These are phyloP conservation scores for Plebejus melissa DNA, from an alignment of 2,888 invertebrate species.

Conservation along the genomic window DNA sequence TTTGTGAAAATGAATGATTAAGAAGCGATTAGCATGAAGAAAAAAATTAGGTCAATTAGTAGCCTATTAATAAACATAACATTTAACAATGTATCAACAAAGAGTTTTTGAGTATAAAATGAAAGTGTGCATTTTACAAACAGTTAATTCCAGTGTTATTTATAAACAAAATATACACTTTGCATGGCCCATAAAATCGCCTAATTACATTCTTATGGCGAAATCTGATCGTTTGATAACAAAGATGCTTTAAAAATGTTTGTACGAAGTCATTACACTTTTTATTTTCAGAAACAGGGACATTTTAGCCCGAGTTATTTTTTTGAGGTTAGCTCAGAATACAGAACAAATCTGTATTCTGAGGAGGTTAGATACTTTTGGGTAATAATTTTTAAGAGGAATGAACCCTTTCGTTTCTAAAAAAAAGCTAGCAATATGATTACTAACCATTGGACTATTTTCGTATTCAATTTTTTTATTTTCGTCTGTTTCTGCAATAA, in stretches of 20 bases:
- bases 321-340: background rate
- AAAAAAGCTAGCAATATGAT: background rate
- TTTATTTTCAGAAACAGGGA: slow-evolving; percentile 3
- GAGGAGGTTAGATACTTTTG: background rate
- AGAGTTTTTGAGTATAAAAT: background rate
- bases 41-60: no score
- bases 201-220: slow-evolving; percentile 30
- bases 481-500: background rate
- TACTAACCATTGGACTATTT: background rate
- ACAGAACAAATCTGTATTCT: no score
- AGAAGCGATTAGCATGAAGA: no score
- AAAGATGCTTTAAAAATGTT: slow-evolving; percentile 5
- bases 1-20: no score
- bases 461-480: background rate
- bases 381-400: background rate
- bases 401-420: background rate
- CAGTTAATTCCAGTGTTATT: background rate
- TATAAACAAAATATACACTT: background rate
- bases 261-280: slow-evolving; percentile 2
- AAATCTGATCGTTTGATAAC: slow-evolving; percentile 30
- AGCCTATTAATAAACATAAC: background rate
- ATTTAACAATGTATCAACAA: background rate
- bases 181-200: slow-evolving; percentile 9
- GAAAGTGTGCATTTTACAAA: background rate
- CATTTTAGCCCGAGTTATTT: background rate